Percentiles rank a stretch among this genome's conserved stretches.
These are phyloP conservation scores for Hormiphora californensis DNA, from an alignment of 37 sponge, comb jelly and placozoan species.

Conservation along the genomic window DNA sequence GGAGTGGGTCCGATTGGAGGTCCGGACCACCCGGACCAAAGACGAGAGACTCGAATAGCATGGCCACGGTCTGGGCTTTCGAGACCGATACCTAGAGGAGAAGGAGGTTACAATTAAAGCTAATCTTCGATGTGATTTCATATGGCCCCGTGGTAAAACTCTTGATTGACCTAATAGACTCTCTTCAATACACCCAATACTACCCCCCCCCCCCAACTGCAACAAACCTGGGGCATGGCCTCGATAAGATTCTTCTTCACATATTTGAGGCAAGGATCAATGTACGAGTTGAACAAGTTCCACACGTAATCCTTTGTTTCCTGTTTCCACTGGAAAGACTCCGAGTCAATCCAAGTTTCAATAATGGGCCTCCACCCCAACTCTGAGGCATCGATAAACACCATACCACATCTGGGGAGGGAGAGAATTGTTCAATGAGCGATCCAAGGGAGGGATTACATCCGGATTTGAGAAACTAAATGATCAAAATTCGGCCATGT, in stretches of 20 bases:
- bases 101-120: neutral
- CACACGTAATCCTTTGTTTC: constrained; percentile 72
- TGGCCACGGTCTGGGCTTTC: constrained; percentile 69
- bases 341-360: constrained; percentile 76
- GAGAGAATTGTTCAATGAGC: neutral
- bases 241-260: constrained; percentile 73
- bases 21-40: constrained; percentile 61
- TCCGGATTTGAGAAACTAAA: too few species aligned
- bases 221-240: constrained; percentile 82
- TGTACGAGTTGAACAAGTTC: constrained; percentile 72
- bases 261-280: constrained; percentile 85
- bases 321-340: constrained; percentile 69
- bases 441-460: too few species aligned
- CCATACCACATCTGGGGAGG: constrained; percentile 90
- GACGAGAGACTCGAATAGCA: constrained; percentile 72
- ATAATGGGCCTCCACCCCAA: constrained; percentile 83
- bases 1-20: constrained; percentile 63
- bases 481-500: too few species aligned
- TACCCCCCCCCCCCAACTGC: too few species aligned
- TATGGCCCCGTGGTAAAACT: too few species aligned
- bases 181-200: too few species aligned
- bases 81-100: constrained; percentile 71
- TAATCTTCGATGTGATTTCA: too few species aligned
- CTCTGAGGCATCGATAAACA: constrained; percentile 87
- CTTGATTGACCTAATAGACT: too few species aligned